Conservation (phyloP, 2,113 vertebrate species). For the Puffinus mauretanicus region DNA sequence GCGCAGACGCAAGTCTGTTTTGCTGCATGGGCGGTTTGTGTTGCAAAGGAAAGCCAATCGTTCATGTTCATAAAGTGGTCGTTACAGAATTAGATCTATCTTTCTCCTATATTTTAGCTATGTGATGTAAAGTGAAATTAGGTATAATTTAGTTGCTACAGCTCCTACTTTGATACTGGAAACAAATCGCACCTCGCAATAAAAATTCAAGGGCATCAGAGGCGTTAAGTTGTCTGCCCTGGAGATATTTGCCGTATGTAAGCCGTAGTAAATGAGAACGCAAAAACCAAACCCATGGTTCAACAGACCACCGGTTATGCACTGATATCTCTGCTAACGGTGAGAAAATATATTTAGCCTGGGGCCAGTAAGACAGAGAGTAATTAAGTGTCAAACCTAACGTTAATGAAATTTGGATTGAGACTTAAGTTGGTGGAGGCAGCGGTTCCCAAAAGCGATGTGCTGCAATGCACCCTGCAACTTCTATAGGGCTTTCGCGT, state of each 20-base stretch:
- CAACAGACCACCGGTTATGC: accelerated
- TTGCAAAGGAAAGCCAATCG: background rate
- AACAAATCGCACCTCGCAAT: background rate
- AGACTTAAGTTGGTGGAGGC: background rate
- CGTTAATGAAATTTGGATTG: background rate
- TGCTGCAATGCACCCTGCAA: background rate
- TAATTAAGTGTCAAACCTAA: background rate
- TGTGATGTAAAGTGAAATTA: background rate
- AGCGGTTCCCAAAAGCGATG: background rate
- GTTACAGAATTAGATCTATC: background rate
- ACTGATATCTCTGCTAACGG: background rate
- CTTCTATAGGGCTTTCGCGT: accelerated
- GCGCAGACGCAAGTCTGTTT: background rate
- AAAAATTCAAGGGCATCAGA: background rate
- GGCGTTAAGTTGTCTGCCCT: background rate
- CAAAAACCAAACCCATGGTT: background rate
- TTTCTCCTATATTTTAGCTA: background rate
- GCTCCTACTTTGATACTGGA: background rate
- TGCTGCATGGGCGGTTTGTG: background rate
- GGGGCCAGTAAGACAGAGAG: background rate
- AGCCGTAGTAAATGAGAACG: background rate
- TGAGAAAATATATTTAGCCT: background rate
- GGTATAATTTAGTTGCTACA: background rate
- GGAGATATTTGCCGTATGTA: background rate
- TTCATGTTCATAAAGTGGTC: background rate